A percentile compares a stretch with the other conserved stretches of the same genome.
phyloP scores from a whole-genome alignment of 2,888 invertebrate species.

The Drosophila pseudotakahashii region DNA sequence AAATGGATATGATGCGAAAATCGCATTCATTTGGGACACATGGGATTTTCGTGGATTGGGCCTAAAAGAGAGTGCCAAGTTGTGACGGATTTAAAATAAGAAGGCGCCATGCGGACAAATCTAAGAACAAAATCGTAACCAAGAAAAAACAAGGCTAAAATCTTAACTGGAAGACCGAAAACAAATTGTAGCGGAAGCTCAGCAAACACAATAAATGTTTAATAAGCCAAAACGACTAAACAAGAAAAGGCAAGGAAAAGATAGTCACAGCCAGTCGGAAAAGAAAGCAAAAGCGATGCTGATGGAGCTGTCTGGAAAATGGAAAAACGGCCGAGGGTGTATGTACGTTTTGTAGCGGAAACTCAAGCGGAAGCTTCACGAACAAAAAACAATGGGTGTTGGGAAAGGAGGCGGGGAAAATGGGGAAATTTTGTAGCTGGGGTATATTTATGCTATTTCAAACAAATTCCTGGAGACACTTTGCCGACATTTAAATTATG shows the following conservation, averaged over 20 bases:
- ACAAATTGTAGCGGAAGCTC: constrained; percentile 76
- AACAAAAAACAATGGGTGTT: constrained; percentile 43
- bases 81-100: constrained; percentile 4
- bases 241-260: constrained; percentile 26
- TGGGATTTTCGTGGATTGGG: neutral
- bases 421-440: constrained; percentile 11
- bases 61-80: constrained; percentile 1
- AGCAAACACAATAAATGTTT: constrained; percentile 78
- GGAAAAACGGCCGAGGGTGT: constrained; percentile 19
- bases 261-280: constrained; percentile 12
- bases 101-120: neutral
- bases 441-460: constrained; percentile 35
- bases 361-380: constrained; percentile 62
- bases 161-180: constrained; percentile 60
- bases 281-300: constrained; percentile 24
- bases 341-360: constrained; percentile 51
- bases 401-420: neutral
- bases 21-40: neutral
- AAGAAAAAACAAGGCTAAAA: constrained; percentile 25
- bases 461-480: constrained; percentile 47
- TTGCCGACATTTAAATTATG: constrained; percentile 46
- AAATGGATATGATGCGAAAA: constrained; percentile 4
- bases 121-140: neutral
- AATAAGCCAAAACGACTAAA: constrained; percentile 70
- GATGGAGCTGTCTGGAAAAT: constrained; percentile 30